phyloP scores from a whole-genome alignment of 2,113 vertebrate genomes.

The Urocolius indicus region DNA sequence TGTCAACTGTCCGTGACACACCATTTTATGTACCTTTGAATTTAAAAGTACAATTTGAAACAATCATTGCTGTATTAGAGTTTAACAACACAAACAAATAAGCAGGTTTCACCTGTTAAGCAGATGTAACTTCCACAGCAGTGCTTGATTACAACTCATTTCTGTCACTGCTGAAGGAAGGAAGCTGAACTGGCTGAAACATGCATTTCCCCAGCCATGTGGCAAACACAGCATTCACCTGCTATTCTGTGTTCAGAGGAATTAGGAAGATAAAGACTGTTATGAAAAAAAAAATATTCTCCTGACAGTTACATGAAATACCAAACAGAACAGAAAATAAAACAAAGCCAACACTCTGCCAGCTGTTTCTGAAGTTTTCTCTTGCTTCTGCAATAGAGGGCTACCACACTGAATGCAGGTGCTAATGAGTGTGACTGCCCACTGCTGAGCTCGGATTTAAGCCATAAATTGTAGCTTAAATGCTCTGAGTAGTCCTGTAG shows the following conservation, averaged over 20 bases:
- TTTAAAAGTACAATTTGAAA: neutral
- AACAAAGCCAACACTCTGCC: neutral
- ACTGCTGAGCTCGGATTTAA: neutral
- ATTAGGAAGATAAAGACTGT: neutral
- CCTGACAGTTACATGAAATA: neutral
- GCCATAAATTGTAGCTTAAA: neutral
- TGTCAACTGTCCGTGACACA: neutral
- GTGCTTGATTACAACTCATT: neutral
- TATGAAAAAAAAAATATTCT: neutral
- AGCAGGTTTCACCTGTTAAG: neutral
- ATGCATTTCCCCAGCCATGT: neutral
- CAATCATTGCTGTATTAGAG: neutral
- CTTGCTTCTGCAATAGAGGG: neutral
- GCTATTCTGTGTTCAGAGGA: neutral
- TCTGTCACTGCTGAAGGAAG: neutral
- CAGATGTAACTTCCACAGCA: neutral
- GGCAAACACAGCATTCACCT: neutral
- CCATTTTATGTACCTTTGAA: neutral
- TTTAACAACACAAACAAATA: neutral
- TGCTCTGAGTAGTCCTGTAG: neutral
- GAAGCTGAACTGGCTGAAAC: neutral
- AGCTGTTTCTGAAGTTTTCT: neutral
- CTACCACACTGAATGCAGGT: neutral
- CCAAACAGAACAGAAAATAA: neutral
- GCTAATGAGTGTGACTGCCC: accelerated